Percentiles rank a stretch among this genome's conserved stretches.
These are phyloP conservation scores for Phlogophora meticulosa DNA, from an alignment of 2,888 invertebrate genomes.

Conservation along the genomic window DNA sequence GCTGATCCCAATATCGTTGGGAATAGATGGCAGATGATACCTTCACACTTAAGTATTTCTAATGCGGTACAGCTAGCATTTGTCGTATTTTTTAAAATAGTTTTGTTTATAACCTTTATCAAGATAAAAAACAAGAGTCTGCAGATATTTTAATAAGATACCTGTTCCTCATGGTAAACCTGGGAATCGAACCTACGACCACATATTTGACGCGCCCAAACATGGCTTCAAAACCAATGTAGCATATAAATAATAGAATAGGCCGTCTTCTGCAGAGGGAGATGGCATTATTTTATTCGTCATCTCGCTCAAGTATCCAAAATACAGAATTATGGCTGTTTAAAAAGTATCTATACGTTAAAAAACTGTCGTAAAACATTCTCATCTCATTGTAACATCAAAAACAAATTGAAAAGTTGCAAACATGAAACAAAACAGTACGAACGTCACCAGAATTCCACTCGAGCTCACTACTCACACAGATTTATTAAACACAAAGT, in stretches of 20 bases:
- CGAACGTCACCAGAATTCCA: background rate
- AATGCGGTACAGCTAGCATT: no score
- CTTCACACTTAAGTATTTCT: no score
- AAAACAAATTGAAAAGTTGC: constrained; percentile 48
- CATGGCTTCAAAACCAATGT: background rate
- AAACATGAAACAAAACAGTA: constrained; percentile 10
- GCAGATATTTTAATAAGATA: background rate
- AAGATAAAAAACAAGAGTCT: background rate
- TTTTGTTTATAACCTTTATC: background rate
- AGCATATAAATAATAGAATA: background rate
- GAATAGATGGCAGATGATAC: no score
- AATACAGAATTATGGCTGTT: background rate
- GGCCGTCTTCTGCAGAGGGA: no score
- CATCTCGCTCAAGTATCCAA: no score
- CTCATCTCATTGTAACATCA: constrained; percentile 27
- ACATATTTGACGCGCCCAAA: background rate
- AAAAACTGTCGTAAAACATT: constrained; percentile 35
- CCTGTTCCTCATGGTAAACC: background rate
- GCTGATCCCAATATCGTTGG: no score
- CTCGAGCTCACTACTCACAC: background rate
- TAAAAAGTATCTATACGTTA: constrained; percentile 13
- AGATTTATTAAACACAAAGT: constrained; percentile 30
- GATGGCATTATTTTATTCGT: background rate
- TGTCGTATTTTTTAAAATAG: background rate
- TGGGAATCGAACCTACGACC: background rate